phyloP scores from a whole-genome alignment of 2,888 invertebrate species.

The Thecophora atra region DNA sequence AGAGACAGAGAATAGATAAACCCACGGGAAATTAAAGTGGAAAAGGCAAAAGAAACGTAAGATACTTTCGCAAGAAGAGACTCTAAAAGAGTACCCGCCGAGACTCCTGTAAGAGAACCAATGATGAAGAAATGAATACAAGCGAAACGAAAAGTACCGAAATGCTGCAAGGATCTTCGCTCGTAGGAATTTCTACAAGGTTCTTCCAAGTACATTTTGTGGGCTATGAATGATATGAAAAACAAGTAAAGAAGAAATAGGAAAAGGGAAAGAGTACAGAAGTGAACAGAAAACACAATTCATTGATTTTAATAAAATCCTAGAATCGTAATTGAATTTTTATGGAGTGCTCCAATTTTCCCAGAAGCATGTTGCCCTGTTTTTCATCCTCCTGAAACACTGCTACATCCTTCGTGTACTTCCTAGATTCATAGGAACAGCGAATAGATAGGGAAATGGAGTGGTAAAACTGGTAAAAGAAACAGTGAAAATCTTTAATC shows the following conservation, averaged over 20 bases:
- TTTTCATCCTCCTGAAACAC: background rate
- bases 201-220: slow-evolving; percentile 16
- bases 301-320: slow-evolving; percentile 28
- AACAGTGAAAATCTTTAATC: background rate
- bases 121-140: background rate
- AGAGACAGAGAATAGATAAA: background rate
- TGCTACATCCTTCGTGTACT: background rate
- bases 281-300: slow-evolving; percentile 5
- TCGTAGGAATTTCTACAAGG: slow-evolving; percentile 16
- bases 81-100: too few species aligned
- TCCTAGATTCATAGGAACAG: background rate
- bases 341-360: background rate
- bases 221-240: background rate
- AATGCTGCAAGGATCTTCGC: background rate
- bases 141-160: background rate
- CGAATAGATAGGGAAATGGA: background rate
- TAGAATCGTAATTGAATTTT: slow-evolving; percentile 32
- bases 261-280: background rate
- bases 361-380: background rate
- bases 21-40: background rate
- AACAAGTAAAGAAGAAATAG: background rate
- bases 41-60: background rate
- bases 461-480: background rate
- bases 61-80: too few species aligned
- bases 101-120: background rate